Evolutionary conservation across 64 coral and sea anemone species (phyloP).

Genomic region (Cladopsammia gracilis): DNA sequence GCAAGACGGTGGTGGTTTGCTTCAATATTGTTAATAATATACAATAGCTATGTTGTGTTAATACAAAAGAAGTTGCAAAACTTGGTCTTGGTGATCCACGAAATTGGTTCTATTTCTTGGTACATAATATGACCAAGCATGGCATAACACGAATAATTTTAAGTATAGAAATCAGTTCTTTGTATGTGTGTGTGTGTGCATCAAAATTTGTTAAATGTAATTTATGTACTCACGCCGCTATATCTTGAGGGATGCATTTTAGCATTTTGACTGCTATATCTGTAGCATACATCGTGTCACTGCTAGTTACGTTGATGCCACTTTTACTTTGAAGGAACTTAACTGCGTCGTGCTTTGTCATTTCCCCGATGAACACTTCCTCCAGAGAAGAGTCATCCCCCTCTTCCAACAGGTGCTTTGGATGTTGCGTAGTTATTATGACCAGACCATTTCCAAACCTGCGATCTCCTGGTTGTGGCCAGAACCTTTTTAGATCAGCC

Average conservation of each 20-base stretch:
- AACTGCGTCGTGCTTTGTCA: neutral
- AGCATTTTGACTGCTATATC: neutral
- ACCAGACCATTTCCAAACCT: conserved; percentile 13
- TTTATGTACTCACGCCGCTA: neutral
- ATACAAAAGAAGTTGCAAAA: too few relatives aligned
- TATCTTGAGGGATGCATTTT: conserved; percentile 1
- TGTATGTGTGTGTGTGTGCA: too few relatives aligned
- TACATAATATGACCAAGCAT: too few relatives aligned
- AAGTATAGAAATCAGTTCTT: too few relatives aligned
- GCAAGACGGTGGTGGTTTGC: too few relatives aligned
- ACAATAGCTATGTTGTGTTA: too few relatives aligned
- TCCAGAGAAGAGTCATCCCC: neutral
- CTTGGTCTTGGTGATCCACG: too few relatives aligned
- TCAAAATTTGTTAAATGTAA: neutral
- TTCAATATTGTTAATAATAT: too few relatives aligned
- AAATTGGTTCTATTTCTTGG: too few relatives aligned
- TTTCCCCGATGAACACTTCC: conserved; percentile 5
- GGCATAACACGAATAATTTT: too few relatives aligned
- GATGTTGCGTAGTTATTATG: neutral
- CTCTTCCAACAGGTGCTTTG: neutral
- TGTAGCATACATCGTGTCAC: neutral
- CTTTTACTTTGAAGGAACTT: conserved; percentile 1
- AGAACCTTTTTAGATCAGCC: neutral
- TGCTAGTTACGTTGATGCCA: neutral
- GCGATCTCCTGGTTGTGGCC: neutral